Evolutionary conservation across 2,113 vertebrate species (phyloP), one percentile per base, ranked within the genome.

Genomic region (Acanthochromis polyacanthus): DNA sequence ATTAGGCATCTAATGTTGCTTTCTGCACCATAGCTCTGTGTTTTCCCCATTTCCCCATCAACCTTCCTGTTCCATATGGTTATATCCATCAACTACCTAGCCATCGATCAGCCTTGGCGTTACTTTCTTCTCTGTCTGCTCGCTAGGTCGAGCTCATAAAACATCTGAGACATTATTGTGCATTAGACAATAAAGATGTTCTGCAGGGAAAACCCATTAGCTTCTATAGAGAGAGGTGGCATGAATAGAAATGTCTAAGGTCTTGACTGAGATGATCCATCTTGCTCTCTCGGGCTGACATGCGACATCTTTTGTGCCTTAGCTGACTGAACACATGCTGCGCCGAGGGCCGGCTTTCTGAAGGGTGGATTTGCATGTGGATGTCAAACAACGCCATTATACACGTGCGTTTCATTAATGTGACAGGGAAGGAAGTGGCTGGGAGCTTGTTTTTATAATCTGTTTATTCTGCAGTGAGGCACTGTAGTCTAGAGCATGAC

Each of bases 181-280:
- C 89, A 90, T 91, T 90, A 92, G 90, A 92, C 89, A 89, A 92
- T 91, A 84, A 89, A 91, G 89, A 90, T 69, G 82, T 83, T 76
- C 85, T 88, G 85, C 70, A 75, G 69, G 88, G 88, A 75, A 80
- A 91, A 89, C 76, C 86, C 85, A 90, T 93, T 91, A 91, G 85
- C 79, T 81, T 88, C 85, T 71, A 80, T 71, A 32, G 79, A 86
- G 68, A 81, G 68, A 81, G 75, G 79, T 81, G 71, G 69, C 85
- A 81, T 84, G 88, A 85, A 93, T 78, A 78, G 87, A 84, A 89
- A 85, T 28, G 80, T 89, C 85, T 82, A 43, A 78, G 72, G 84
- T 84, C 69, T 46, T 62, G 81, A 74, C 81, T 84, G 65, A 80
- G 71, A 85, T 66, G 83, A 91, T 92, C 80, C 85, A 84, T 91